Conservation (phyloP, 2,113 vertebrate species). For the Solea senegalensis region DNA sequence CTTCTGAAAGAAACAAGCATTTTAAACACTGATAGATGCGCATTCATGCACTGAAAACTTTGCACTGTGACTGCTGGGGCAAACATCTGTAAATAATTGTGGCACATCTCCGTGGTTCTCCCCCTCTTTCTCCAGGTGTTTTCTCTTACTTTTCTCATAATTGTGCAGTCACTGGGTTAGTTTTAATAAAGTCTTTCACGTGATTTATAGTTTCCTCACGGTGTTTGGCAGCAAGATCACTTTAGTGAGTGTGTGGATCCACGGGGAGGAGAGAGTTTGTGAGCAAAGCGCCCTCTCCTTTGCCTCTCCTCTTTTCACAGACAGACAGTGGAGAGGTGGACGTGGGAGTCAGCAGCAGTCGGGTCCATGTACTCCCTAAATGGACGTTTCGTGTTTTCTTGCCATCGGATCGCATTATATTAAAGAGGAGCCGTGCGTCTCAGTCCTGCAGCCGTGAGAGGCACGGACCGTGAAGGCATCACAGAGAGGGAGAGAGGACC, state of each 20-base stretch:
- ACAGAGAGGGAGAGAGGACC: not conserved
- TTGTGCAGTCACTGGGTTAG: no score
- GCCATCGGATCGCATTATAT: slow-evolving; percentile 30
- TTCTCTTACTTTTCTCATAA: not conserved
- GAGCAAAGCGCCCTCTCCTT: slow-evolving; percentile 7
- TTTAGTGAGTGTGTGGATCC: slow-evolving; percentile 18
- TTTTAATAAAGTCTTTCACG: not conserved
- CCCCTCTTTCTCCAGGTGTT: not conserved
- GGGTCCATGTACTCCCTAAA: slow-evolving; percentile 36
- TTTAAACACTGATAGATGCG: not conserved
- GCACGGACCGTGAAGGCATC: slow-evolving; percentile 7
- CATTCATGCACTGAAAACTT: slow-evolving; percentile 3
- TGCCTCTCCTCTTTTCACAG: slow-evolving; percentile 3
- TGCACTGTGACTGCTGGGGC: not conserved
- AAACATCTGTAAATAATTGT: not conserved
- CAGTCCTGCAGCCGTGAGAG: slow-evolving; percentile 17
- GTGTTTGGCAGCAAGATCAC: not conserved
- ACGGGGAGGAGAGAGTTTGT: slow-evolving; percentile 20
- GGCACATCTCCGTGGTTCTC: not conserved
- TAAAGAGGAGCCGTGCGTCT: slow-evolving; percentile 24
- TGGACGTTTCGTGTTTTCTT: slow-evolving; percentile 53
- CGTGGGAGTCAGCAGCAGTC: slow-evolving; percentile 16
- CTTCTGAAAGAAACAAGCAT: slow-evolving; percentile 19
- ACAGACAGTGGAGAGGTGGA: slow-evolving; percentile 7
- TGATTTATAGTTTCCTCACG: not conserved